Percentiles rank a stretch among this genome's conserved stretches.
Conservation (phyloP, 2,888 invertebrate genomes). For the Ormyrus thymus region DNA sequence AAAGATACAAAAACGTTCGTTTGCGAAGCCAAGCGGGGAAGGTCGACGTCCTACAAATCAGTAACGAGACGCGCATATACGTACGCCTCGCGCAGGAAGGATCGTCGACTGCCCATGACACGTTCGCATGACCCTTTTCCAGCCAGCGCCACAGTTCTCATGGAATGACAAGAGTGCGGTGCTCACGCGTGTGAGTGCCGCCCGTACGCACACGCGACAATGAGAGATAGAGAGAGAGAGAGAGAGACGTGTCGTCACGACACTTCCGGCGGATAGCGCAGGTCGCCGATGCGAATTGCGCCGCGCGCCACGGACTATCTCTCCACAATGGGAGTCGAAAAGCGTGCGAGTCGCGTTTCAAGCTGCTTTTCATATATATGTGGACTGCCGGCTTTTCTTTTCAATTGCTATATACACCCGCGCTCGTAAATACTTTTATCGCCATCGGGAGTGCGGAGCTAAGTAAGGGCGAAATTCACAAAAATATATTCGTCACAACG, state of each 20-base stretch:
- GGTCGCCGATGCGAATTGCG: slow-evolving; percentile 56
- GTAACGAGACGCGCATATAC: slow-evolving; percentile 66
- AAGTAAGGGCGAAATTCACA: too few species aligned
- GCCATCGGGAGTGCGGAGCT: too few species aligned
- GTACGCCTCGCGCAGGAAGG: slow-evolving; percentile 57
- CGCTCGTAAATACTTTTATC: too few species aligned
- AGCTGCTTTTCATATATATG: too few species aligned
- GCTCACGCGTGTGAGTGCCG: slow-evolving; percentile 55
- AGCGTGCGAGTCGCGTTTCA: too few species aligned
- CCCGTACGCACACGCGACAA: slow-evolving; percentile 61
- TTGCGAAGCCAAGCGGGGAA: slow-evolving; percentile 48
- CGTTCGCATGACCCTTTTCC: slow-evolving; percentile 74
- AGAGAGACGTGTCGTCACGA: slow-evolving; percentile 70
- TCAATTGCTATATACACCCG: too few species aligned
- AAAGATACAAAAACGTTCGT: neutral
- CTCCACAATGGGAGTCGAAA: too few species aligned
- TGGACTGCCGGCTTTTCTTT: too few species aligned
- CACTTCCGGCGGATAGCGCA: slow-evolving; percentile 72
- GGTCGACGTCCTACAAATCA: slow-evolving; percentile 69
- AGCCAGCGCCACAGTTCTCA: slow-evolving; percentile 73
- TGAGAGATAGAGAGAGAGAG: slow-evolving; percentile 55
- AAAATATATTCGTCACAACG: too few species aligned
- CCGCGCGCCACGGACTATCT: slow-evolving; percentile 7
- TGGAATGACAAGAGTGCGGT: slow-evolving; percentile 62
- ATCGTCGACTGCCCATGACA: slow-evolving; percentile 71